These are phyloP conservation scores for Saguinus midas DNA, from an alignment of 2,113 vertebrate species.

Conservation along the genomic window DNA sequence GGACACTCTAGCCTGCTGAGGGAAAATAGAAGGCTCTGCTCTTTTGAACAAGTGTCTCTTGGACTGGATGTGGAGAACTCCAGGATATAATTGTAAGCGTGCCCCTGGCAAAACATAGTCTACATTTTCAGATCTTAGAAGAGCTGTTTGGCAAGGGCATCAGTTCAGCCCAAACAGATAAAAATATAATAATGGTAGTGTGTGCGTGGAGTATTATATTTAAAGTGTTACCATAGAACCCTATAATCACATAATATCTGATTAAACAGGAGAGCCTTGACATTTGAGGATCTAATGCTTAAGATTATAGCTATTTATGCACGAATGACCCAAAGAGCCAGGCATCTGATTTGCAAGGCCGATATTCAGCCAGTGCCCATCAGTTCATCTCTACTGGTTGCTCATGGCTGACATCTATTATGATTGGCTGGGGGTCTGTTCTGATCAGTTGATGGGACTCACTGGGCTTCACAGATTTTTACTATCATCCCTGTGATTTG, in stretches of 20 bases:
- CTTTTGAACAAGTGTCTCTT: constrained; percentile 48
- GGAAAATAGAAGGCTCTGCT: constrained; percentile 63
- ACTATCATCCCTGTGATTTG: background rate
- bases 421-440: background rate
- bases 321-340: background rate
- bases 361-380: background rate
- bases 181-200: constrained; percentile 8
- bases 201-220: background rate
- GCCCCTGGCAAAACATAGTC: constrained; percentile 43
- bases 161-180: background rate
- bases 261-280: background rate
- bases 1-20: constrained; percentile 62
- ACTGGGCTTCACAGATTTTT: background rate
- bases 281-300: constrained; percentile 20
- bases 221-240: background rate
- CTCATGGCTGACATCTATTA: background rate
- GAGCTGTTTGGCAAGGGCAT: background rate
- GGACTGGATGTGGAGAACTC: constrained; percentile 41
- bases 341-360: background rate
- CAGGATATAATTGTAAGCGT: background rate
- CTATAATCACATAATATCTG: constrained; percentile 13
- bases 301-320: background rate
- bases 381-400: background rate
- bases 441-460: background rate
- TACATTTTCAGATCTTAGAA: constrained; percentile 36